A percentile compares a stretch with the other conserved stretches of the same genome.
phyloP scores from a whole-genome alignment of 2,113 vertebrate genomes.

The Mungos mungo region DNA sequence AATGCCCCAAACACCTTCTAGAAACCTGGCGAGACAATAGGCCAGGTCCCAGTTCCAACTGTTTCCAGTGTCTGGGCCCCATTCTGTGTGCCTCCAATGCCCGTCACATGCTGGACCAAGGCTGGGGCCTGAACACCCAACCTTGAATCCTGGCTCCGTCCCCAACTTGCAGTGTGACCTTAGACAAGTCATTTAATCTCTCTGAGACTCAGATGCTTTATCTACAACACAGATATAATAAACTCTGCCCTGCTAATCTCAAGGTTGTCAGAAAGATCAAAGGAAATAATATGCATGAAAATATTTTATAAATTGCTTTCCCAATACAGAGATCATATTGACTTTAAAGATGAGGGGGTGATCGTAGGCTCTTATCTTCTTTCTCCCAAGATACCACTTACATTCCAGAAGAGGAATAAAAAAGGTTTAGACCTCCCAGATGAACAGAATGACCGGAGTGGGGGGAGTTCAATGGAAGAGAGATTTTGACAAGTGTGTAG shows the following conservation, averaged over 20 bases:
- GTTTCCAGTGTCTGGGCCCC: not conserved
- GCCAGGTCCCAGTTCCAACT: not conserved
- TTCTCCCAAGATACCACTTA: not conserved
- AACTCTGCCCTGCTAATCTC: not conserved
- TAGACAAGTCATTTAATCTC: conserved; percentile 11
- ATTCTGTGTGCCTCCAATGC: not conserved
- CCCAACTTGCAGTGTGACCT: not conserved
- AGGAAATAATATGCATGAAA: not conserved
- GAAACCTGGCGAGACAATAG: not conserved
- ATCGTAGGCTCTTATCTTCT: not conserved
- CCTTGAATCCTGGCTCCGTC: conserved; percentile 11
- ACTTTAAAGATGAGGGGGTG: not conserved
- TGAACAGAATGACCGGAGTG: not conserved
- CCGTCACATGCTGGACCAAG: not conserved
- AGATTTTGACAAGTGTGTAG: not conserved
- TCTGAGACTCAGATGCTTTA: conserved; percentile 19
- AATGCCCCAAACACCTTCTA: not conserved
- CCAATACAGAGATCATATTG: not conserved
- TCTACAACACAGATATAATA: not conserved
- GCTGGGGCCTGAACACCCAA: not conserved
- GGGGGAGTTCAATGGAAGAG: not conserved
- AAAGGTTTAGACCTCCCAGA: not conserved
- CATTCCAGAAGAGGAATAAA: not conserved
- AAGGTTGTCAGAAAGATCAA: not conserved
- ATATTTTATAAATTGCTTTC: not conserved